Percentiles rank a stretch among this genome's conserved stretches.
These are phyloP conservation scores for Ostrea edulis DNA, from an alignment of 1,140 invertebrate genomes.

Conservation along the genomic window DNA sequence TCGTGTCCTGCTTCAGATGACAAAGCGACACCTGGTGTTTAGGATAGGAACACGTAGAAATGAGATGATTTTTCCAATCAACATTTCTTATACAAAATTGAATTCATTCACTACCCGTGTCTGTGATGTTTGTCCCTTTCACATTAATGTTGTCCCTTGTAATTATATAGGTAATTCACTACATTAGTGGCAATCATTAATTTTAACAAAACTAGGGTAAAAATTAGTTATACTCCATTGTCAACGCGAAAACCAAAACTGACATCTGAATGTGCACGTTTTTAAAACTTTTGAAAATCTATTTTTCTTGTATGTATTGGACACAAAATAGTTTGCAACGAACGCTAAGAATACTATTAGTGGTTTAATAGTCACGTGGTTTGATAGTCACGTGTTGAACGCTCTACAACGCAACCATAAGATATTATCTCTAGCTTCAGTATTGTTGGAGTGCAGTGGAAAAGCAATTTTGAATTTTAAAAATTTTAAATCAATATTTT, in stretches of 20 bases:
- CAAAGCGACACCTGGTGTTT: constrained; percentile 33
- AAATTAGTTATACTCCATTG: neutral
- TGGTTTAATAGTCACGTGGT: neutral
- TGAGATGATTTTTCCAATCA: constrained; percentile 4
- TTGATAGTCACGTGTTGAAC: neutral
- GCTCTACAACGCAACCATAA: constrained; percentile 17
- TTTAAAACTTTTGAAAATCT: neutral
- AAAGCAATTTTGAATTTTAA: no score
- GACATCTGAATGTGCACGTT: neutral
- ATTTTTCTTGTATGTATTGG: neutral
- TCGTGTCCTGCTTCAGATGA: constrained; percentile 30
- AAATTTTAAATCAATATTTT: no score
- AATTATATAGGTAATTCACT: neutral
- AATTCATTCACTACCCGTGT: constrained; percentile 16
- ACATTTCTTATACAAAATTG: constrained; percentile 19
- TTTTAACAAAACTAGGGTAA: neutral
- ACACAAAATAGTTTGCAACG: constrained; percentile 19
- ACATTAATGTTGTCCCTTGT: neutral
- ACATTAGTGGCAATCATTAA: neutral
- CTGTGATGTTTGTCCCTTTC: neutral
- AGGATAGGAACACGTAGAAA: constrained; percentile 30
- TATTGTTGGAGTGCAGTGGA: neutral
- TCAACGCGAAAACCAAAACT: neutral
- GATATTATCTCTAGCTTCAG: constrained; percentile 6
- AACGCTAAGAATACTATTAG: neutral